phyloP scores from a whole-genome alignment of 2,113 vertebrate species.

The Todiramphus saurophagus region DNA sequence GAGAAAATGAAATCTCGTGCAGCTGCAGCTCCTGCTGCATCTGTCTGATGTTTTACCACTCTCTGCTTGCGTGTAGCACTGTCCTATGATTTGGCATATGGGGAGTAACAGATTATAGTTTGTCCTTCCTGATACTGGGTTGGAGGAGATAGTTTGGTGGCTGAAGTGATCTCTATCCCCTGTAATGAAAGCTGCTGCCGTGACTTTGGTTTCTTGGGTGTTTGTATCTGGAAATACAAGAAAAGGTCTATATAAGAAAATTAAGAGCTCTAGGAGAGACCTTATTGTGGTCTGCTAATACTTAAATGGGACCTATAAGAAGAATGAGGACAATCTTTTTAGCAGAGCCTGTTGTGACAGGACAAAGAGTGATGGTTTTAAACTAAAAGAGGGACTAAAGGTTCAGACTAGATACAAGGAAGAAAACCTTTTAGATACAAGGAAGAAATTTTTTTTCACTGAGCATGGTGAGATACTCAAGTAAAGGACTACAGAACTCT shows the following conservation, averaged over 20 bases:
- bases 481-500: background rate
- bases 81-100: background rate
- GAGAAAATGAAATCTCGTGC: background rate
- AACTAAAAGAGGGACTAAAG: too few species aligned
- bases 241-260: background rate
- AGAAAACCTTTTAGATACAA: too few species aligned
- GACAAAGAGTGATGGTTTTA: background rate
- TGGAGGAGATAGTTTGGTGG: background rate
- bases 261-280: background rate
- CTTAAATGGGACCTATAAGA: background rate
- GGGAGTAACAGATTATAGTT: background rate
- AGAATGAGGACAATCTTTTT: background rate
- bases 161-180: background rate
- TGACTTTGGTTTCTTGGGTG: background rate
- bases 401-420: too few species aligned
- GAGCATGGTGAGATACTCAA: background rate
- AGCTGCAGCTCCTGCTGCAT: background rate
- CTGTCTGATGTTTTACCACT: fast-evolving
- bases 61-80: too few species aligned
- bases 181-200: background rate
- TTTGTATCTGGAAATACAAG: background rate
- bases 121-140: background rate
- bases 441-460: too few species aligned
- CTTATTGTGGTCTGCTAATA: background rate
- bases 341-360: background rate